Evolutionary conservation across 2,888 invertebrate species (phyloP), one percentile per base, ranked within the genome.

Genomic region (Drosophila kuntzei): DNA sequence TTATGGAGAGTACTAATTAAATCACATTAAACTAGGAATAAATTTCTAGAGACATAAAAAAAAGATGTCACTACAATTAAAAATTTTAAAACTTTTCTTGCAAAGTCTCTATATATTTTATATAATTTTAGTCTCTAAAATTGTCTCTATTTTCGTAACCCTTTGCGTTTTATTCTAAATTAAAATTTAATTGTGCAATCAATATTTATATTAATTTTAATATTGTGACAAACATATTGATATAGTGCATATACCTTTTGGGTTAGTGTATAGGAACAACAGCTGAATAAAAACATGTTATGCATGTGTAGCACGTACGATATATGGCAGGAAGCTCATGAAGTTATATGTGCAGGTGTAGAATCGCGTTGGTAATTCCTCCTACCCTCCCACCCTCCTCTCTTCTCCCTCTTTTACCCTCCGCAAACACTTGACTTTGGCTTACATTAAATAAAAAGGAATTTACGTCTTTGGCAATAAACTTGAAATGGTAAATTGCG

Each of bases 391-490:
- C 0, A n/a, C 11, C 8, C 8, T 9, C 16, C 3, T 22, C 4
- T 2, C 11, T 7, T 18, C n/a, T 2, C 1, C n/a, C 16, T 0
- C 11, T 11, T 11, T 11, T 27, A 14, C n/a, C 0, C 22, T 6
- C 32, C 20, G 20, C 18, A 41, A 34, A 43, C 43, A 43, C 50
- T 63, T 55, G 68, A 64, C 39, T 60, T 44, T 53, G 57, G 71
- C 76, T 83, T 71, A 79, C 87, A 81, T 80, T 71, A 68, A 80
- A 80, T 86, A 86, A 83, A 83, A 86, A 60, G 65, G 65, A 79
- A 72, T 86, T 83, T 87, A 79, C 76, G 71, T 81, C 84, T 67
- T 60, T 46, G 70, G 65, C 81, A 72, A 80, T 87, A 84, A 87
- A 83, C 71, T 80, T 65, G 65, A 79, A 68, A 62, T 64, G 75